Evolutionary conservation across 2,888 invertebrate species (phyloP), one percentile per base, ranked within the genome.

Genomic region (Plutella xylostella): DNA sequence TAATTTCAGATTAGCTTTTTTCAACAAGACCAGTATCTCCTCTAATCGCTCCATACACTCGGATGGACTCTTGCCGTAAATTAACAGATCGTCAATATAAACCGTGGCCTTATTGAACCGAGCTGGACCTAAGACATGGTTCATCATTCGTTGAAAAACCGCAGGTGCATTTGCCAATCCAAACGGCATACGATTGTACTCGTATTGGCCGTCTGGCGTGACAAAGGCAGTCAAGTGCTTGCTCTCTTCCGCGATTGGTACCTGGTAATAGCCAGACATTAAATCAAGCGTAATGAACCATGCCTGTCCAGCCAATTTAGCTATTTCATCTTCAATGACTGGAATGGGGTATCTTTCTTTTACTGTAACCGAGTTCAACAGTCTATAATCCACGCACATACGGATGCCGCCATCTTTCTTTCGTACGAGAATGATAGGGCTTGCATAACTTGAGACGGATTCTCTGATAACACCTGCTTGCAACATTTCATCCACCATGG

Each of bases 401-500:
- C 50, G 20, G 15, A 34, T 25, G 18, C 45, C 46, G 4, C 50
- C 50, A 3, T 22, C 17, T 17, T 34, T 31, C 11, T 34, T 34
- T 15, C 17, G 11, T 15, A 35, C 35, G 4, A 35, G 11, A 6
- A 35, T 11, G 7, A 18, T 12, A 17, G 35, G 35, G 18, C 35
- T 35, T 11, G 35, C 18, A 21, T 54, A 57, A 2, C 45, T 25
- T 0, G 57, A 56, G 5, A 14, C 41, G 0, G 54, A 54, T 2
- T 54, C 54, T 1, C 49, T 14, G 2, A 56, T 37, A 3, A 60
- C 56, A 4, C 34, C 51, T 3, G 21, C 18, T 7, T 55, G 49
- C 0, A 58, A 6, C 49, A 58, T 47, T 25, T 60, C 55, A 2
- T 52, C 17, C 6, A 57, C 43, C 51, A 56, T 58, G 0, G 48